A percentile compares a stretch with the other conserved stretches of the same genome.
Conservation (phyloP, 2,888 invertebrate genomes). For the Hydrotaea diabolus region DNA sequence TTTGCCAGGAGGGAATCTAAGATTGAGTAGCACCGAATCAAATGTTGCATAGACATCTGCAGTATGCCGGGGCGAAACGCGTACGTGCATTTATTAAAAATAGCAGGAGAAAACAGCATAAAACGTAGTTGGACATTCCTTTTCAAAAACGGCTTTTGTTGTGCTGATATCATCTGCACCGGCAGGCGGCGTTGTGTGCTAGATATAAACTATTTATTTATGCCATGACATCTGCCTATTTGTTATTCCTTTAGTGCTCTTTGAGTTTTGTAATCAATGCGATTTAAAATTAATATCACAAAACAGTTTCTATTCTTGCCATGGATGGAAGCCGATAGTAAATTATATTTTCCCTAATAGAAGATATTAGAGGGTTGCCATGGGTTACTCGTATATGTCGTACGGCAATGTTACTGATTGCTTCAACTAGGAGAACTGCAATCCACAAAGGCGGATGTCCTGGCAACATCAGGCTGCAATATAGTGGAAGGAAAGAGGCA, state of each 20-base stretch:
- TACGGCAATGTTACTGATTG: too few species aligned
- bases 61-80: slow-evolving; percentile 52
- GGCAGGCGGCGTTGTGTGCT: background rate
- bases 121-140: slow-evolving; percentile 13
- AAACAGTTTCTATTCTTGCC: too few species aligned
- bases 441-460: too few species aligned
- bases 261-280: background rate
- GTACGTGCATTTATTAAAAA: slow-evolving; percentile 40
- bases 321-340: too few species aligned
- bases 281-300: background rate
- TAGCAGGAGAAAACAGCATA: too few species aligned
- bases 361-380: too few species aligned
- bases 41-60: slow-evolving; percentile 23
- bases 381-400: too few species aligned
- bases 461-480: too few species aligned
- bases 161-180: slow-evolving; percentile 11
- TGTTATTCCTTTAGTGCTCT: slow-evolving; percentile 25
- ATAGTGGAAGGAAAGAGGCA: too few species aligned
- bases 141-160: background rate
- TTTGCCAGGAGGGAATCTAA: background rate
- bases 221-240: slow-evolving; percentile 37
- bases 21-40: background rate
- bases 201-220: slow-evolving; percentile 36
- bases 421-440: too few species aligned
- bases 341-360: too few species aligned